These are phyloP conservation scores for Polypterus bichir DNA, from an alignment of 2,113 vertebrate species.

Conservation along the genomic window DNA sequence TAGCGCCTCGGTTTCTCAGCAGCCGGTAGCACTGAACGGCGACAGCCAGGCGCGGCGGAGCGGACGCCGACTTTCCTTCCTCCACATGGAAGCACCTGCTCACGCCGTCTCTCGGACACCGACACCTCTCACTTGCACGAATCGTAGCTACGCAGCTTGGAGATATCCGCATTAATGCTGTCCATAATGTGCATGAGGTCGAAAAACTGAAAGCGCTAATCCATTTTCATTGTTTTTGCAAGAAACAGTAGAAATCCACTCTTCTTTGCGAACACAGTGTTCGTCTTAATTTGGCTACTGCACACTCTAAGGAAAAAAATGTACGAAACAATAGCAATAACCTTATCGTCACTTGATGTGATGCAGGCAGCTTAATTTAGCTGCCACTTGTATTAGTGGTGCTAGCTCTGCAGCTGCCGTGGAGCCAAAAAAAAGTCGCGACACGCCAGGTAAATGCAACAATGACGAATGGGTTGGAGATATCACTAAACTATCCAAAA, in stretches of 20 bases:
- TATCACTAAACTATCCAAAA: not conserved
- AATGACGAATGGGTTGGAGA: not conserved
- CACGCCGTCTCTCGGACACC: not conserved
- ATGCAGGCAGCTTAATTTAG: not conserved
- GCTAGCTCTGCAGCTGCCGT: not conserved
- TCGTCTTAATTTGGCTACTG: not conserved
- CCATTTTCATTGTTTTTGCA: no score
- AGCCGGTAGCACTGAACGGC: conserved; percentile 17
- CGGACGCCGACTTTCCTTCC: not conserved
- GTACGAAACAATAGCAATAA: not conserved
- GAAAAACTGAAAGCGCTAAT: not conserved
- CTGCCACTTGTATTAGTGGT: not conserved
- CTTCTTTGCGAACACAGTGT: not conserved
- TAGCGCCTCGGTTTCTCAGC: conserved; percentile 24
- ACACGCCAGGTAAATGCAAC: not conserved
- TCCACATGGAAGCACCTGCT: not conserved
- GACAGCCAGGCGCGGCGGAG: conserved; percentile 4
- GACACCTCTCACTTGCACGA: not conserved
- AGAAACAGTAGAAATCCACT: not conserved
- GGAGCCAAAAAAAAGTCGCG: not conserved
- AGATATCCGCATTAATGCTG: not conserved
- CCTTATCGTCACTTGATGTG: not conserved
- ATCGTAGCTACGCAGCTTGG: not conserved
- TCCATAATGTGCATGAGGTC: not conserved
- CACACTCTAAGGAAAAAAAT: not conserved